Conservation (phyloP, 2,113 vertebrate genomes). For the Ardeotis arabs region DNA sequence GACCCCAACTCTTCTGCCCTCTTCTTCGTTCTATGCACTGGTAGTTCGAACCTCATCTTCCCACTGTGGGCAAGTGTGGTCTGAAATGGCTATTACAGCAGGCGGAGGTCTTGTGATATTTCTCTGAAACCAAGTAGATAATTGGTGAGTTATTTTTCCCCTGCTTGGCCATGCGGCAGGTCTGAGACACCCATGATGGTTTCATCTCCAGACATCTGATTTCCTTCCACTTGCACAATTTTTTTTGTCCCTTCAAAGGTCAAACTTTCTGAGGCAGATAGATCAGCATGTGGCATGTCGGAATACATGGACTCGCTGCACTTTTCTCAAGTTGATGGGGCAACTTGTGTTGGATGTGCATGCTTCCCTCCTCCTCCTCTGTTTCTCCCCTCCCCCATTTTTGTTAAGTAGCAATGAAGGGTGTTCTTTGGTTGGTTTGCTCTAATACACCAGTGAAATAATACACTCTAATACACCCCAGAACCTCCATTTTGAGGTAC, state of each 20-base stretch:
- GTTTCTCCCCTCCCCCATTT: background rate
- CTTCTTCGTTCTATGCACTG: background rate
- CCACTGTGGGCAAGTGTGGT: background rate
- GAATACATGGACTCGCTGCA: background rate
- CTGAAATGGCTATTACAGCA: accelerated
- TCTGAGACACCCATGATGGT: background rate
- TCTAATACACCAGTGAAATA: background rate
- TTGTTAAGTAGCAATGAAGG: background rate
- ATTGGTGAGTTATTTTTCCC: background rate
- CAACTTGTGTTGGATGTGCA: background rate
- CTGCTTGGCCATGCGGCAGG: background rate
- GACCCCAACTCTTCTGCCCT: background rate
- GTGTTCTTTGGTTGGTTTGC: background rate
- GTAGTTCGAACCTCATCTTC: background rate
- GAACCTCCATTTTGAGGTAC: background rate
- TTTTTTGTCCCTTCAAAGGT: background rate
- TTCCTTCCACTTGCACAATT: background rate
- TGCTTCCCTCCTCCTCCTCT: accelerated
- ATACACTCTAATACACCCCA: background rate
- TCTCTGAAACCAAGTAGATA: background rate
- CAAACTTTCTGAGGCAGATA: background rate
- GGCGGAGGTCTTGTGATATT: background rate
- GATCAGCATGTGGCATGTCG: background rate
- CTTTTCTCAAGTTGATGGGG: background rate
- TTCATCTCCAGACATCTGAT: background rate